These are phyloP conservation scores for Eolophus roseicapilla DNA, from an alignment of 2,113 vertebrate genomes.

Conservation along the genomic window DNA sequence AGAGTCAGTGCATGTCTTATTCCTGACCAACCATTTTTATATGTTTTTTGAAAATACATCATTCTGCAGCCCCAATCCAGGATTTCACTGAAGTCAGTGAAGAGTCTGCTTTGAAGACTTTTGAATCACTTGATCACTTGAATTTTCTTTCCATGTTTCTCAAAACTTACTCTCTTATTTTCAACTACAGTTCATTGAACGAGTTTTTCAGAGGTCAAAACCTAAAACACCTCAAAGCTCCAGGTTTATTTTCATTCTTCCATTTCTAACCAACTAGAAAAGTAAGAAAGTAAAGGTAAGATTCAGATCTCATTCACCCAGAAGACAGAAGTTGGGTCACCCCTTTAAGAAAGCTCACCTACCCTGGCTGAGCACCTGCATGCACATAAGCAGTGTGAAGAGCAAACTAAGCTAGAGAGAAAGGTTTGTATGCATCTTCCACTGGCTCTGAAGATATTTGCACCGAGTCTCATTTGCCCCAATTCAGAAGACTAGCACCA, in stretches of 20 bases:
- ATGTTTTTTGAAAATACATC: neutral
- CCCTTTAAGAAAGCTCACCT: no score
- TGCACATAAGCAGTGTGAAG: neutral
- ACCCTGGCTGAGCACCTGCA: neutral
- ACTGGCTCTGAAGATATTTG: accelerated
- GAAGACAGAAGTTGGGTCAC: neutral
- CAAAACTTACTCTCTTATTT: neutral
- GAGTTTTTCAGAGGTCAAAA: neutral
- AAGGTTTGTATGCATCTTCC: neutral
- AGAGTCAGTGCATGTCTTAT: neutral
- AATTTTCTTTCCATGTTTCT: neutral
- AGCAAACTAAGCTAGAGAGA: neutral
- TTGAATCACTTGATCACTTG: neutral
- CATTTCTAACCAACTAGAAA: neutral
- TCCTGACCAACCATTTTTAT: neutral
- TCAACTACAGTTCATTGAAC: neutral
- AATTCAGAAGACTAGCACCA: neutral
- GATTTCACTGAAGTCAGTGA: neutral
- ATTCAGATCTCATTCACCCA: neutral
- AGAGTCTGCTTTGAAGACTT: neutral
- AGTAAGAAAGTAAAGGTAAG: neutral
- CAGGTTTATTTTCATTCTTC: neutral
- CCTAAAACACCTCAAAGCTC: neutral
- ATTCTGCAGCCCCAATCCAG: neutral
- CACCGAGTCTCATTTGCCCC: accelerated